Base-by-base conservation (phyloP, 2,113 vertebrate species). In the Spea bombifrons region DNA sequence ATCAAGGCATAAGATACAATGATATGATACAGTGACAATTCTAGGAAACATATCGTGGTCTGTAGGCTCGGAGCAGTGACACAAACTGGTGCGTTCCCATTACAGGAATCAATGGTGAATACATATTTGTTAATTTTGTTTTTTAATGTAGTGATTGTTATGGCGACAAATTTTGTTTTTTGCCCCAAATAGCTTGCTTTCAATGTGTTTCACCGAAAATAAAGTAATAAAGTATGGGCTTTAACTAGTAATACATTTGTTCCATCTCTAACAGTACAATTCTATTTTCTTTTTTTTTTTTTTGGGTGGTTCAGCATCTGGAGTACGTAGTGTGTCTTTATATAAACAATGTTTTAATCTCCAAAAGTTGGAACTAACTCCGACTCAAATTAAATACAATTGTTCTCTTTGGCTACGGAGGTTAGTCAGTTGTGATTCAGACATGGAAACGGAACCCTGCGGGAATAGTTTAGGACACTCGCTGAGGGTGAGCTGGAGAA, bases 301-400 rank as follows among this genome's bases (percentile, higher is more conserved):
- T 7, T 15, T 48, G 67, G 59, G 76, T 30, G 59, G 12, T 66
- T 72, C 69, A 47, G 48, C 69, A 72, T 71, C 76, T 78, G 69
- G 69, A 72, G 44, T 10, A 47, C 4, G 69, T 53, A 65, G 57
- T 7, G 44, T 57, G 61, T 72, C 16, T 53, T 72, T 13, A 52
- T 72, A 59, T 78, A 78, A 72, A 72, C 76, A 78, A 66, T 68
- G 48, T 44, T 53, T 65, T 78, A 71, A 65, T 78, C 68, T 52
- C 5, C 9, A 64, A 5, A 66, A 66, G 69, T 72, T 78, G 76
- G 76, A 55, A 50, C 15, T 30, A 71, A 50, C 12, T 71, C 8
- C 30, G 65, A 7, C 10, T 48, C 45, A 78, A 78, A 78, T 78
- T 8, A 78, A 78, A 78, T 52, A 50, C 48, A 72, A 78, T 72